Base-by-base conservation (phyloP, 2,888 invertebrate genomes). In the Microplitis deprimator region DNA sequence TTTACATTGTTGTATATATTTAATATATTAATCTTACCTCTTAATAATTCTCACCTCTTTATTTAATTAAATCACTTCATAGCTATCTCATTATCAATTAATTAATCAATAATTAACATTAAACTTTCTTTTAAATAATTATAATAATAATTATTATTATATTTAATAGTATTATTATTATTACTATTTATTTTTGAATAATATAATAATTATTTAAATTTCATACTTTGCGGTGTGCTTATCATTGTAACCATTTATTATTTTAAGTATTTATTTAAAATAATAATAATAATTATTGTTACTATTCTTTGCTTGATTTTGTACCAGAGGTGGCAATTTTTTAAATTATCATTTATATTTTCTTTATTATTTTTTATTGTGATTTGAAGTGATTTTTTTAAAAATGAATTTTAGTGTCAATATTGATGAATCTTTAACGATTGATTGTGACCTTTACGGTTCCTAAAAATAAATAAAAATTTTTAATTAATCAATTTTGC, bases 381-480 rank as follows among this genome's bases (percentile, higher is more conserved):
- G 13, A 29, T 4, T 61, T 17, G n/a, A 39, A 69, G 40, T 50
- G 74, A 68, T 60, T 65, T 65, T 59, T 8, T 29, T 29, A 29
- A 29, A 29, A 29, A 29, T 29, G 29, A 29, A 29, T 29, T 29
- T 29, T 29, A 29, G 29, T 4, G 50, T 50, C 50, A 50, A 50
- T 50, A 5, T 13, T 4, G 50, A 50, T 50, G 50, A 50, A 50
- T 50, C 29, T 88, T 83, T 85, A 86, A 81, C 86, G 87, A 83
- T 85, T 87, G 85, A 88, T 88, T 85, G 88, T 89, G 86, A 88
- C 88, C 87, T 88, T 89, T 83, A 88, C 86, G 82, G 87, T 89
- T 82, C 87, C 89, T 89, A 84, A 8, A 88, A 85, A 79, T 70
- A 83, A 64, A 80, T 65, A 82, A 81, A 79, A 73, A 65, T 62